Conservation (phyloP, 2,888 invertebrate genomes). For the Drosophila dives region DNA sequence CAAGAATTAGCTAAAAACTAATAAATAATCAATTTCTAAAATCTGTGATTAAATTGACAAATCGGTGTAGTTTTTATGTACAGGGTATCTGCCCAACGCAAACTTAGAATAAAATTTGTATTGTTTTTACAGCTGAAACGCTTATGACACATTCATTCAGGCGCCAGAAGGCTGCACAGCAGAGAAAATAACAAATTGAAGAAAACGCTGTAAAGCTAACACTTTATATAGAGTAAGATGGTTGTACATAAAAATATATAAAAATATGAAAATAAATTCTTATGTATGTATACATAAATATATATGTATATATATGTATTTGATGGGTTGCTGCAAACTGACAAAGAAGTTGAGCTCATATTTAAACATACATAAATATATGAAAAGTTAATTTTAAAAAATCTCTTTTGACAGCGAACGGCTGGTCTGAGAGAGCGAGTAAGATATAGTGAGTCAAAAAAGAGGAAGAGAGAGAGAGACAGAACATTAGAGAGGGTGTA, state of each 20-base stretch:
- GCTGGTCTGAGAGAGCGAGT: conserved; percentile 12
- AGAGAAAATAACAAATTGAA: conserved; percentile 53
- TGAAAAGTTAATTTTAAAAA: conserved; percentile 80
- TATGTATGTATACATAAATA: neutral
- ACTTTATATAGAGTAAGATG: conserved; percentile 26
- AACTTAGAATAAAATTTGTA: neutral
- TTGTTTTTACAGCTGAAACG: conserved; percentile 41
- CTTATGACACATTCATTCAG: conserved; percentile 62
- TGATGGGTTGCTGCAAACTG: conserved; percentile 46
- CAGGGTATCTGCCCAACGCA: neutral
- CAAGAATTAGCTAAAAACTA: neutral
- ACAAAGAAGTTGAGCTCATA: conserved; percentile 58
- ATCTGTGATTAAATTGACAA: neutral
- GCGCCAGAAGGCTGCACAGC: conserved; percentile 43
- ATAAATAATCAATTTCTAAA: neutral
- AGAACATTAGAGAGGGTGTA: conserved; percentile 12
- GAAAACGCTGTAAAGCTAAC: conserved; percentile 38
- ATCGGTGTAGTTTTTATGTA: no score
- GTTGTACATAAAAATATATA: conserved; percentile 1
- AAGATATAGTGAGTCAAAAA: conserved; percentile 9
- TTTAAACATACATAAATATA: conserved; percentile 76
- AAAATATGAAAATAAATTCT: neutral
- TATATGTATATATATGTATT: conserved; percentile 5
- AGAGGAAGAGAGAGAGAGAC: conserved; percentile 3
- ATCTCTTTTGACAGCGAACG: conserved; percentile 76